Base-by-base conservation (phyloP, 2,888 invertebrate species). In the Lissonota sp. region DNA sequence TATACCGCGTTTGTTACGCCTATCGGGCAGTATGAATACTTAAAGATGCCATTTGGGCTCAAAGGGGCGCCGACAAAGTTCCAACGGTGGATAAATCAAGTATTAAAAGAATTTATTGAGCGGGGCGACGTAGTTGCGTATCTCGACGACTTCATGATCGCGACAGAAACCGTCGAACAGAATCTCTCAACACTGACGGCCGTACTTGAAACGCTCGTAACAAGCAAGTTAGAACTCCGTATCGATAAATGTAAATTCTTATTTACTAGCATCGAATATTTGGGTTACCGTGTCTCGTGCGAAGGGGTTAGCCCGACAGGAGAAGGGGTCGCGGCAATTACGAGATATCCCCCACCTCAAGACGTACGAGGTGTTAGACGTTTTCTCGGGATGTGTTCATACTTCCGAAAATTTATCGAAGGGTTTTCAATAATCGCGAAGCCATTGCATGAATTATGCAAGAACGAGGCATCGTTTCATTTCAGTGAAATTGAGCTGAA, bases 131-230 rank as follows among this genome's bases (percentile, higher is more conserved):
- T 81, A 5, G 14, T 73, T 0, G 73, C 76, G 7, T 84, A 82
- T 14, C 49, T 80, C 44, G 83, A 83, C 58, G 82, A 83, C 69
- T 63, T 84, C 49, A 46, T 84, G 16, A 51, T 83, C 8, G 82
- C 79, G 7, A 84, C 78, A n/a, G n/a, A 55, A 40, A 63, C 70
- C 0, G 42, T 84, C 6, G 70, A 82, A 37, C 44, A 75, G 7
- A 80, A 82, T 42, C 44, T 80, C 3, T n/a, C 26, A 4, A 51
- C 78, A 7, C 53, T 84, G n/a, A 42, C 53, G 57, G 40, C 39
- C 7, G 62, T 83, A 7, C 71, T 83, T 40, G 39, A 55, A 14
- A 26, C 75, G 1, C 37, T 83, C 8, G 62, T 63, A 0, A 76
- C 69, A 0, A 83, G 74, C 44, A 58, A 42, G 1, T 16, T 81